A percentile compares a stretch with the other conserved stretches of the same genome.
Conservation (phyloP, 2,888 invertebrate genomes). For the Drosophila subquinaria region DNA sequence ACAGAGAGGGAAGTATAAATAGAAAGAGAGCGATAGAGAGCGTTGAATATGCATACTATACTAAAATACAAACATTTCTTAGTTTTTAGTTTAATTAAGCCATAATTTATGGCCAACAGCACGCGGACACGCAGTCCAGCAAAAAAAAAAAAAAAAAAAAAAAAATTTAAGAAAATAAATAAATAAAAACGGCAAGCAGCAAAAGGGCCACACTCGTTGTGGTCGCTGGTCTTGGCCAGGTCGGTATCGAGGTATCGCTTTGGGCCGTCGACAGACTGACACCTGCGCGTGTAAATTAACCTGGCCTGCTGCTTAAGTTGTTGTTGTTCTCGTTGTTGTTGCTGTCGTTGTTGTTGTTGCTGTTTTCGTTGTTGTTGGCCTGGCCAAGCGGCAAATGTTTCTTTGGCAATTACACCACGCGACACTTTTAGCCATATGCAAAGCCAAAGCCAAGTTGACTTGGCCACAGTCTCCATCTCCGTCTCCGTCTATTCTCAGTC, state of each 20-base stretch:
- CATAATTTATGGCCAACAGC: conserved; percentile 77
- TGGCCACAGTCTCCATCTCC: not conserved
- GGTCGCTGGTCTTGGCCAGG: conserved; percentile 8
- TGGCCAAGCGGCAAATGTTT: conserved; percentile 32
- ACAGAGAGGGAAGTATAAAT: not conserved
- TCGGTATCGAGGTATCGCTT: conserved; percentile 11
- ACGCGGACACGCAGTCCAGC: conserved; percentile 72
- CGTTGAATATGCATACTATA: conserved; percentile 27
- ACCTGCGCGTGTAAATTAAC: conserved; percentile 78
- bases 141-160: conserved; percentile 8
- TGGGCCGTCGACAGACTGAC: conserved; percentile 50
- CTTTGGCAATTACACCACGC: conserved; percentile 36
- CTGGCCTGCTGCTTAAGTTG: conserved; percentile 8
- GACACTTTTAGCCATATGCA: conserved; percentile 63
- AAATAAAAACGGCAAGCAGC: not conserved
- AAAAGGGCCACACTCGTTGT: conserved; percentile 69
- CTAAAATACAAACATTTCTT: conserved; percentile 50
- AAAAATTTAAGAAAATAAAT: too few relatives aligned
- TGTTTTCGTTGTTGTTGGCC: not conserved
- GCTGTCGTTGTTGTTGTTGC: not conserved
- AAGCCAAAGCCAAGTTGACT: conserved; percentile 17
- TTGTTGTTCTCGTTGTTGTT: not conserved
- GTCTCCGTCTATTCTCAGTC: not conserved
- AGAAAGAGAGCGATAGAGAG: not conserved
- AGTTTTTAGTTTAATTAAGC: conserved; percentile 76